phyloP scores from a whole-genome alignment of 2,888 invertebrate genomes.

The Buathra laborator region DNA sequence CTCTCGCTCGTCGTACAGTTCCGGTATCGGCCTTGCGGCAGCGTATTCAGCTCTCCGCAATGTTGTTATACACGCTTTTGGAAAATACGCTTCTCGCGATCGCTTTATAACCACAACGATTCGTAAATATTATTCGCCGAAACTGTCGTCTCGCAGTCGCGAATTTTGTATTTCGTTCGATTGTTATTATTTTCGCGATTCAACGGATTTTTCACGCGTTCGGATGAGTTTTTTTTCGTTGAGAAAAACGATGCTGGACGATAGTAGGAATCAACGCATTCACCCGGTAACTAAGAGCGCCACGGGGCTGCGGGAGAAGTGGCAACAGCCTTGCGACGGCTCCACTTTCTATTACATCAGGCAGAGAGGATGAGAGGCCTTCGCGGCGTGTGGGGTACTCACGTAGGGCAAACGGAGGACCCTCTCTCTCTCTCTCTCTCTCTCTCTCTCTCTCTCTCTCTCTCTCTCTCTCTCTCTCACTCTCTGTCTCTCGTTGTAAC shows the following conservation, averaged over 20 bases:
- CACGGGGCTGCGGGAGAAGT: conserved; percentile 65
- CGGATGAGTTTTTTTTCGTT: not conserved
- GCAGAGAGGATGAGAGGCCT: conserved; percentile 72
- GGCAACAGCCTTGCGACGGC: conserved; percentile 78
- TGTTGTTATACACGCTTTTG: conserved; percentile 29
- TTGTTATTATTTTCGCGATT: not conserved
- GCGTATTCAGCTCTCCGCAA: conserved; percentile 25
- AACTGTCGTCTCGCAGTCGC: not conserved
- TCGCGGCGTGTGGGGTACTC: conserved; percentile 56
- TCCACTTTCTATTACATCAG: conserved; percentile 81
- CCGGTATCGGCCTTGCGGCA: conserved; percentile 68
- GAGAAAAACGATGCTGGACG: not conserved
- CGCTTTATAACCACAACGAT: not conserved
- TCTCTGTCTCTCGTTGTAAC: not conserved
- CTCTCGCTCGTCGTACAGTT: conserved; percentile 66
- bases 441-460: no score
- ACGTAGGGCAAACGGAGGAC: conserved; percentile 4
- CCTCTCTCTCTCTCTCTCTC: not conserved
- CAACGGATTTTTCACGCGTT: no score
- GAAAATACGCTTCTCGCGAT: conserved; percentile 8
- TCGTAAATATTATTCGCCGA: not conserved
- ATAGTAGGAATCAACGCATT: conserved; percentile 29
- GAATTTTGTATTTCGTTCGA: not conserved
- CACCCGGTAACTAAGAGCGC: conserved; percentile 4
- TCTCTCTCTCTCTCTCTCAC: no score